Evolutionary conservation across 2,797 vertebrate genomes (phyloP).

Genomic region (Petrocephalus sullivani): DNA sequence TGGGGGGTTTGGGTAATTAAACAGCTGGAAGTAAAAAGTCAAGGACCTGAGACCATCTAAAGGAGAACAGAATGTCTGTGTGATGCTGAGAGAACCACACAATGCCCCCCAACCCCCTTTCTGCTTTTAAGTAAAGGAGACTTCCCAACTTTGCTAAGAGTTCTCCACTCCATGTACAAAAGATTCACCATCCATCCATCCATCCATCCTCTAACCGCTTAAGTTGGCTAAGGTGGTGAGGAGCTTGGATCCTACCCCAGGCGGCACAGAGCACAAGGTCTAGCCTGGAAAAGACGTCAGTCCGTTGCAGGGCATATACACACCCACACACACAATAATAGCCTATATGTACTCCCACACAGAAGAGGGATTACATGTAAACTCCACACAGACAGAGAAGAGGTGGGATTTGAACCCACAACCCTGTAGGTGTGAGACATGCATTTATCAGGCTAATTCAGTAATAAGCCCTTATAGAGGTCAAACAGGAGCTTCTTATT

Average conservation of each 20-base stretch:
- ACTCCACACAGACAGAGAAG: not conserved
- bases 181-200: not conserved
- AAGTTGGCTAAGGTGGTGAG: not conserved
- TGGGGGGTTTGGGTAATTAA: conserved; percentile 56
- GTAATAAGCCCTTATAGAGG: not conserved
- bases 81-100: not conserved
- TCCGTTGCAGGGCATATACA: not conserved
- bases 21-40: conserved; percentile 44
- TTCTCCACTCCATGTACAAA: not conserved
- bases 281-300: not conserved
- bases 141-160: not conserved
- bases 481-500: not conserved
- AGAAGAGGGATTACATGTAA: not conserved
- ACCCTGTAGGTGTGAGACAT: not conserved
- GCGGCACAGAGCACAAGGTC: not conserved
- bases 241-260: not conserved
- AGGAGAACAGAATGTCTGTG: not conserved
- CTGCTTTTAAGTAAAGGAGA: not conserved
- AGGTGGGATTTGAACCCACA: not conserved
- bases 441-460: not conserved
- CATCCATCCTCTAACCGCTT: not conserved
- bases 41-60: not conserved
- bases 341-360: not conserved
- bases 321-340: not conserved
- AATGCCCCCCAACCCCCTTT: not conserved